Evolutionary conservation across 2,888 invertebrate genomes (phyloP), one percentile per base, ranked within the genome.

Genomic region (Tiliacea aurago): DNA sequence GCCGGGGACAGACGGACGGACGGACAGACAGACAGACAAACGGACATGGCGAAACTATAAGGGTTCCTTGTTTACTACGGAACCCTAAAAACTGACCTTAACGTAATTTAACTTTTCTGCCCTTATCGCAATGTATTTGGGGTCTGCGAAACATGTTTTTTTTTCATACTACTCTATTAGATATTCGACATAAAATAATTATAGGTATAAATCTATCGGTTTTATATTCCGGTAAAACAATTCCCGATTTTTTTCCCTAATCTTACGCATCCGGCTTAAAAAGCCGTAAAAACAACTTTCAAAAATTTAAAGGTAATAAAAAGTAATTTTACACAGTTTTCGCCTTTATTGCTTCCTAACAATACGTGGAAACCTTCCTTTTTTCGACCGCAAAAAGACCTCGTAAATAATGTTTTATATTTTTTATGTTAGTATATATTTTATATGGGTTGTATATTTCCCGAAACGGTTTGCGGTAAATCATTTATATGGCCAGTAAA

Each of bases 401-500:
- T 90, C 90, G 86, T 93, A 94, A 93, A 93, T 93, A 89, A 86
- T 86, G 78, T 89, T 90, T 74, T 89, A 91, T 70, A 75, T 59
- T 88, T 89, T 80, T 72, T 80, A 83, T 71, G 58, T 85, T 73
- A 70, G 61, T 84, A 67, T 77, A 76, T 77, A 49, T 55, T 78
- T 72, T 76, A 78, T 89, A 83, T 84, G 80, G 87, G 86, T 88
- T 86, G 84, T 87, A 87, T 87, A 88, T 86, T 88, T 86, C 84
- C 90, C 89, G 86, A 90, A 94, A 93, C 90, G 91, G 91, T 88
- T 88, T 84, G 87, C 87, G 84, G 71, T 94, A 91, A 93, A 86
- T 95, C 94, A 92, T 91, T 87, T 93, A 92, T 91, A 93, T 88
- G 87, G 85, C 86, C 92, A 89, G 92, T 94, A 92, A 94, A 91